Conservation (phyloP, 2,888 invertebrate genomes). For the Pharmacophagus antenor region DNA sequence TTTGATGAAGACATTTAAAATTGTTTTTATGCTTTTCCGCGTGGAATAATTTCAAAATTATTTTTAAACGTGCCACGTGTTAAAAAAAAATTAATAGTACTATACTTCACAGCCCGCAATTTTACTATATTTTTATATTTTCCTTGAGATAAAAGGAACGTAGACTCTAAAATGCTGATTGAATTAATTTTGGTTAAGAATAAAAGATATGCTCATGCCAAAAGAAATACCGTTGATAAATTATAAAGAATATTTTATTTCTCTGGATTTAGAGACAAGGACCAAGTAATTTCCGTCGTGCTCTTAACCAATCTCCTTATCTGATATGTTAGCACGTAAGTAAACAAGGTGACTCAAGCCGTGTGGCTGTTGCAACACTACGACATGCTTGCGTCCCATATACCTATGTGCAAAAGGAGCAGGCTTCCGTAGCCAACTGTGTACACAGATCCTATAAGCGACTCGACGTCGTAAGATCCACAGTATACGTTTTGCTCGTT, state of each 20-base stretch:
- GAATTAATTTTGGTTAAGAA: too few relatives aligned
- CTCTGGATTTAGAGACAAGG: conserved; percentile 14
- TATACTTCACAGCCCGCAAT: too few relatives aligned
- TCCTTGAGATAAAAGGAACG: too few relatives aligned
- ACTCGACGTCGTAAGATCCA: conserved; percentile 33
- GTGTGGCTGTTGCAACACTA: conserved; percentile 45
- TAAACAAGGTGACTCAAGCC: conserved; percentile 64
- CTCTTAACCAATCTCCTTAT: conserved; percentile 37
- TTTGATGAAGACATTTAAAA: too few relatives aligned
- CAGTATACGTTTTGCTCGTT: neutral
- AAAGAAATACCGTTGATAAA: neutral
- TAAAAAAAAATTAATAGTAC: too few relatives aligned
- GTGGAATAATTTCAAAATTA: too few relatives aligned
- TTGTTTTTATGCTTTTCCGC: too few relatives aligned
- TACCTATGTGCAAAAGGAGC: conserved; percentile 50
- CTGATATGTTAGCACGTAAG: conserved; percentile 38
- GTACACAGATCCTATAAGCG: conserved; percentile 47
- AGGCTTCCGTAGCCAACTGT: conserved; percentile 55
- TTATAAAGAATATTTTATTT: neutral
- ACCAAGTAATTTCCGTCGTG: conserved; percentile 7
- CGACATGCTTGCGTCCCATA: conserved; percentile 35
- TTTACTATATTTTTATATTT: too few relatives aligned
- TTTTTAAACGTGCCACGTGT: too few relatives aligned
- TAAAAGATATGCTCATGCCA: too few relatives aligned
- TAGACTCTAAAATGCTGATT: too few relatives aligned